Evolutionary conservation across 2,888 invertebrate species (phyloP), one percentile per base, ranked within the genome.

Genomic region (Gortyna flavago): DNA sequence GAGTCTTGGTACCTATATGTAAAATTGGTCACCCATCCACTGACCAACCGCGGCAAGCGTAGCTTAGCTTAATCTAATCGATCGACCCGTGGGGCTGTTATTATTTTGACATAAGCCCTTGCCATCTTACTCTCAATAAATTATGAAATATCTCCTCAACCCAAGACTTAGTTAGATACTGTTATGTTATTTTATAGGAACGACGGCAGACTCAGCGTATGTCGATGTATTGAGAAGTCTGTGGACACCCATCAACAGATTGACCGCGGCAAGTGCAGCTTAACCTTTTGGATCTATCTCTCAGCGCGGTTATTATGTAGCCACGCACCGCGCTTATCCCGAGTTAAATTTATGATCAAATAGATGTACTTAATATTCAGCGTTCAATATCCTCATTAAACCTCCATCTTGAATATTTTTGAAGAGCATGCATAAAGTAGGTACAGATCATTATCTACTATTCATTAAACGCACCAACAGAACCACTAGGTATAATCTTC

Each of bases 401-500:
- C 61, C 67, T 25, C 74, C 72, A 79, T 86, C 77, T 86, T 86
- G 76, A 65, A 75, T 59, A n/a, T 54, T 72, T 74, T 66, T 66
- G 29, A 67, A 84, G n/a, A 72, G n/a, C 64, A 66, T 67, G 48
- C 62, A 79, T 83, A 80, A 62, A 51, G 48, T 48, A 48, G 74
- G 75, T 81, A 77, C 85, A 85, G 75, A 85, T 85, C 85, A 86
- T 88, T 89, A n/a, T n/a, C n/a, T n/a, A 87, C 87, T 88, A 87
- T 44, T 44, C 44, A 44, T 85, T 89, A 89, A 89, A 89, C 79
- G 84, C 81, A 87, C 69, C 79, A 73, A 75, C 78, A 77, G 86
- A 87, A 79, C 84, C 77, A 90, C 87, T 86, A n/a, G n/a, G n/a
- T n/a, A 80, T 91, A 90, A 92, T 91, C 91, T 89, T 79, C 82